Evolutionary conservation across 1,140 invertebrate species (phyloP).

Genomic region (Pachypsylla venusta): DNA sequence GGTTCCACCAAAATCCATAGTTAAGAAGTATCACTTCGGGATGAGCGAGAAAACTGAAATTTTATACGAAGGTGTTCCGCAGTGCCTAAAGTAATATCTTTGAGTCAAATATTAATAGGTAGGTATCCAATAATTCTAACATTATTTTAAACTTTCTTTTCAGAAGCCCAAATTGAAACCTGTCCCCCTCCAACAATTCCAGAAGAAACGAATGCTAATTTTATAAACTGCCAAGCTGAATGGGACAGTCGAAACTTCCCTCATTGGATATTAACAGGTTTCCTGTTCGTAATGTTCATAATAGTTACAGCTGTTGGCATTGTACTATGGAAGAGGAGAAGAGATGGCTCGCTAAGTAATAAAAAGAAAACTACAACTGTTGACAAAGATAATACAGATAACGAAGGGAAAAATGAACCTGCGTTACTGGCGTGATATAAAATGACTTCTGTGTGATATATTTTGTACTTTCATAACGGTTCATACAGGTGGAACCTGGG

Average conservation of each 20-base stretch:
- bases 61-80: too few relatives aligned
- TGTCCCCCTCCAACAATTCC: not conserved
- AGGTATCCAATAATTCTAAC: too few relatives aligned
- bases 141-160: not conserved
- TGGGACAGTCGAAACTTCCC: not conserved
- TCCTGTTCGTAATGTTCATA: not conserved
- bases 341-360: not conserved
- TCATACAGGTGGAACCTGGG: too few relatives aligned
- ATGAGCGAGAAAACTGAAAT: too few relatives aligned
- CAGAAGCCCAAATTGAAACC: not conserved
- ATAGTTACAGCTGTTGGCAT: not conserved
- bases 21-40: too few relatives aligned
- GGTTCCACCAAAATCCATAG: too few relatives aligned
- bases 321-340: not conserved
- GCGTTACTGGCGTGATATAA: not conserved
- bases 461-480: too few relatives aligned
- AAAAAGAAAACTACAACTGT: not conserved
- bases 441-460: conserved; percentile 5
- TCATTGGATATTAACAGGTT: not conserved
- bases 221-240: not conserved
- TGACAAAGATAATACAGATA: not conserved
- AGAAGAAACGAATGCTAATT: not conserved
- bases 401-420: not conserved
- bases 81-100: too few relatives aligned
- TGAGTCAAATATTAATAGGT: too few relatives aligned